Conservation (phyloP, 2,888 invertebrate genomes). For the Drosophila basisetae region DNA sequence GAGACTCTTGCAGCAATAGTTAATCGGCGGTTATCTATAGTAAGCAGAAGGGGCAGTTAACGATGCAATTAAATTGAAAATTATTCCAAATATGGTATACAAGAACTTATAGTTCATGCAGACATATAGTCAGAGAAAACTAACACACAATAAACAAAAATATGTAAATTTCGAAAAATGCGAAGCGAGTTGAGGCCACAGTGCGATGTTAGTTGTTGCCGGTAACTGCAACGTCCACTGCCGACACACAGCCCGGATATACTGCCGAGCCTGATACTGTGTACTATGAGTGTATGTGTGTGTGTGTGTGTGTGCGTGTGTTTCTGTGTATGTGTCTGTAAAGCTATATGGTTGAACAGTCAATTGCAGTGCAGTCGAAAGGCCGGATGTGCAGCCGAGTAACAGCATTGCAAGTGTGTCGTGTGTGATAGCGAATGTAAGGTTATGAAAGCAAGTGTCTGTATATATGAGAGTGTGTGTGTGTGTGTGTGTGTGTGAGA, state of each 20-base stretch:
- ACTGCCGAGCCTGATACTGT: slow-evolving; percentile 64
- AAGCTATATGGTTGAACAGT: slow-evolving; percentile 70
- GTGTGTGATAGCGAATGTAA: slow-evolving; percentile 25
- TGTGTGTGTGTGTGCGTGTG: slow-evolving; percentile 13
- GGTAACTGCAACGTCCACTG: slow-evolving; percentile 48
- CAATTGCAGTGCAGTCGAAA: slow-evolving; percentile 66
- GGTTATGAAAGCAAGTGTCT: slow-evolving; percentile 12
- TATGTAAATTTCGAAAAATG: neutral
- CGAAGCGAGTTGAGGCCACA: slow-evolving; percentile 12
- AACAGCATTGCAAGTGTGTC: slow-evolving; percentile 60
- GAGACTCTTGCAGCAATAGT: neutral
- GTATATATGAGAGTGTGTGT: slow-evolving; percentile 17
- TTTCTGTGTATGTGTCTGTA: slow-evolving; percentile 20
- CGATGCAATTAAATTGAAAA: neutral
- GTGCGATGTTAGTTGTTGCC: slow-evolving; percentile 29
- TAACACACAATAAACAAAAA: neutral
- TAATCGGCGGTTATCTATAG: neutral
- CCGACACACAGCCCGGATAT: slow-evolving; percentile 62
- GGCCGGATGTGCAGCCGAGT: slow-evolving; percentile 77
- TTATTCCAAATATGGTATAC: neutral
- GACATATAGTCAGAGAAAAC: neutral
- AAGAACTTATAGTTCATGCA: neutral
- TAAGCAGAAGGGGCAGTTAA: neutral
- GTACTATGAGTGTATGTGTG: slow-evolving; percentile 8
- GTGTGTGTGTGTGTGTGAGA: slow-evolving; percentile 18